Percentiles rank a stretch among this genome's conserved stretches.
Evolutionary conservation across 2,113 vertebrate genomes (phyloP).

Genomic region (Lepus europaeus): DNA sequence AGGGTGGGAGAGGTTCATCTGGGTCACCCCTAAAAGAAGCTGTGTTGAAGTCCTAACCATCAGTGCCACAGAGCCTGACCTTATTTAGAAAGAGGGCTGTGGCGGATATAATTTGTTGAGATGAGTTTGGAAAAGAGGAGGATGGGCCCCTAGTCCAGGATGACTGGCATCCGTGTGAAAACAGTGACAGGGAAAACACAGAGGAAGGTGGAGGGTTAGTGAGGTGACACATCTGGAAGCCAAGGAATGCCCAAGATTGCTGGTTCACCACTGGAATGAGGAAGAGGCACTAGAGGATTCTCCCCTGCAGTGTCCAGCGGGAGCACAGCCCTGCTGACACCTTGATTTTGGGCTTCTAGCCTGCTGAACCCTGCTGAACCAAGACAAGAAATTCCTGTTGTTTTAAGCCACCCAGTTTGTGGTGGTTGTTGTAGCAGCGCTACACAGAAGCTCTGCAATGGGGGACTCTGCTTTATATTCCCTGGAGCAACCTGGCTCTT

Average conservation of each 20-base stretch:
- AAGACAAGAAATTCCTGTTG: not conserved
- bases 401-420: not conserved
- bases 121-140: not conserved
- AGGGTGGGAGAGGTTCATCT: not conserved
- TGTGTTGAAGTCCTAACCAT: not conserved
- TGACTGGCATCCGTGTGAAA: not conserved
- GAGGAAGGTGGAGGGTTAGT: not conserved
- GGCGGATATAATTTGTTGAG: not conserved
- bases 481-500: not conserved
- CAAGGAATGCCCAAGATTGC: not conserved
- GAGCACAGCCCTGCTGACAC: not conserved
- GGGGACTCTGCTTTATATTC: not conserved
- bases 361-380: not conserved
- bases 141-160: not conserved
- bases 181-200: not conserved
- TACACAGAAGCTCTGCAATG: not conserved
- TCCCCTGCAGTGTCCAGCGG: not conserved
- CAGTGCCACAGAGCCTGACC: not conserved
- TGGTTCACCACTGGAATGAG: not conserved
- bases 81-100: slow-evolving; percentile 5
- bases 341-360: not conserved
- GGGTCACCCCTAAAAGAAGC: not conserved
- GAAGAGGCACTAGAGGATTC: not conserved
- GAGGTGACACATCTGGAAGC: not conserved
- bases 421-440: not conserved